Percentiles rank a stretch among this genome's conserved stretches.
phyloP scores from a whole-genome alignment of 2,888 invertebrate species.

The Agapostemon virescens region DNA sequence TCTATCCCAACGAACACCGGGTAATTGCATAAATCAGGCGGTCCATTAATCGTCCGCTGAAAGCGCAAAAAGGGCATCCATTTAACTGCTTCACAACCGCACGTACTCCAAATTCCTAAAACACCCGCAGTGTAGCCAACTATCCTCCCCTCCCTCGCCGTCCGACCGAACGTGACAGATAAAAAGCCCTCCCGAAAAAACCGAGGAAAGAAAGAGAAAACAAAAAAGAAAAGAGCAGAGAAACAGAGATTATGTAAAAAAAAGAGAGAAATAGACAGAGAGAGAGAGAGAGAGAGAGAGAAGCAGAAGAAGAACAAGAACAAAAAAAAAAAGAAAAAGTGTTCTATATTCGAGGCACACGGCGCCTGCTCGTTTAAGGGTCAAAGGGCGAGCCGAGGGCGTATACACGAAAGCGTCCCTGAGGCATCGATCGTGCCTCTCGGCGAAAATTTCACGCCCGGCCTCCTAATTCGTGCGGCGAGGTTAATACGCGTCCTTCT shows the following conservation, averaged over 20 bases:
- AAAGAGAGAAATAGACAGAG: no score
- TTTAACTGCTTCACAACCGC: neutral
- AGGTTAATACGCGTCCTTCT: constrained; percentile 18
- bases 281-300: no score
- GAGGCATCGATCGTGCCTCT: constrained; percentile 62
- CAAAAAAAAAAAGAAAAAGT: neutral
- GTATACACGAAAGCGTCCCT: constrained; percentile 63
- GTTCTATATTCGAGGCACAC: constrained; percentile 39
- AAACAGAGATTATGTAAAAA: neutral
- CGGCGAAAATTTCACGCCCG: constrained; percentile 62
- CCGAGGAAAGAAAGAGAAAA: neutral
- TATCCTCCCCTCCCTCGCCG: neutral
- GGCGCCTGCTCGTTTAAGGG: constrained; percentile 69
- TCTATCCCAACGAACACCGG: neutral
- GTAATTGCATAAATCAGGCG: neutral
- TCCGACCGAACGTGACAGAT: neutral
- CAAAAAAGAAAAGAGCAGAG: neutral
- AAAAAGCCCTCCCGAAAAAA: neutral
- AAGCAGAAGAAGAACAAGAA: neutral
- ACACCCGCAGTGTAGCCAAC: constrained; percentile 8
- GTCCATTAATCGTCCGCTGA: neutral
- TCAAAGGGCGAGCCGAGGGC: constrained; percentile 68
- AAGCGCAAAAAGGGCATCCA: neutral
- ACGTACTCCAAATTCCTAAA: constrained; percentile 11
- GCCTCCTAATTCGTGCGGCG: constrained; percentile 24